phyloP scores from a whole-genome alignment of 2,888 invertebrate species.

The Resseliella maxima region DNA sequence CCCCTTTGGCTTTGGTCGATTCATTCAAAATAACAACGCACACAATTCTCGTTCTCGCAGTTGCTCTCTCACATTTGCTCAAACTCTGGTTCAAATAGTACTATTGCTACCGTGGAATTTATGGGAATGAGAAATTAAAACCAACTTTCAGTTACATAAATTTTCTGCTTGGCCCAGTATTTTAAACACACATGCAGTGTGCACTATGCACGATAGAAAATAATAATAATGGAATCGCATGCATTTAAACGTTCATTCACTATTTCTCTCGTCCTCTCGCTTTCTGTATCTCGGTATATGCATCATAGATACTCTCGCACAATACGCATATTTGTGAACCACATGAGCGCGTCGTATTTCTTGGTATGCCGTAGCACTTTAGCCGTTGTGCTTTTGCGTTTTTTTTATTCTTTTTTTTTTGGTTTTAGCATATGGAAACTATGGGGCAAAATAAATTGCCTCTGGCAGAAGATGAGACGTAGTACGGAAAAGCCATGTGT shows the following conservation, averaged over 20 bases:
- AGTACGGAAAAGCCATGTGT: background rate
- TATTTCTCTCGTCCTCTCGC: background rate
- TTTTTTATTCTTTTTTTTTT: background rate
- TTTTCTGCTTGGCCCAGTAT: conserved; percentile 51
- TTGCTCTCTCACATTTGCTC: background rate
- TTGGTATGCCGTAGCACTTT: conserved; percentile 39
- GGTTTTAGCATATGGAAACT: background rate
- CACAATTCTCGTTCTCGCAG: background rate
- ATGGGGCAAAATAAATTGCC: conserved; percentile 48
- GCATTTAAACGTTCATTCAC: background rate
- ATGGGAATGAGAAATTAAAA: conserved; percentile 57
- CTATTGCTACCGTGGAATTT: conserved; percentile 55
- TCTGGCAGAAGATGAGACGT: conserved; percentile 3
- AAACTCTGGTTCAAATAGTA: conserved; percentile 25
- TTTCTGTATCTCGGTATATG: background rate
- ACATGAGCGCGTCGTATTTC: conserved; percentile 44
- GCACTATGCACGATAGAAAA: conserved; percentile 26
- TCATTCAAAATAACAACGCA: conserved; percentile 16
- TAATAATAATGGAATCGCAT: conserved; percentile 55
- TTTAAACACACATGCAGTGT: conserved; percentile 48
- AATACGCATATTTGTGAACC: conserved; percentile 39
- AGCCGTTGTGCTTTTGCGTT: background rate
- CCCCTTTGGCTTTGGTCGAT: conserved; percentile 13
- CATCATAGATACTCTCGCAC: conserved; percentile 11
- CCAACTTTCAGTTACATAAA: conserved; percentile 56